Conservation (phyloP, 1,140 invertebrate genomes). For the Anoplophora glabripennis region DNA sequence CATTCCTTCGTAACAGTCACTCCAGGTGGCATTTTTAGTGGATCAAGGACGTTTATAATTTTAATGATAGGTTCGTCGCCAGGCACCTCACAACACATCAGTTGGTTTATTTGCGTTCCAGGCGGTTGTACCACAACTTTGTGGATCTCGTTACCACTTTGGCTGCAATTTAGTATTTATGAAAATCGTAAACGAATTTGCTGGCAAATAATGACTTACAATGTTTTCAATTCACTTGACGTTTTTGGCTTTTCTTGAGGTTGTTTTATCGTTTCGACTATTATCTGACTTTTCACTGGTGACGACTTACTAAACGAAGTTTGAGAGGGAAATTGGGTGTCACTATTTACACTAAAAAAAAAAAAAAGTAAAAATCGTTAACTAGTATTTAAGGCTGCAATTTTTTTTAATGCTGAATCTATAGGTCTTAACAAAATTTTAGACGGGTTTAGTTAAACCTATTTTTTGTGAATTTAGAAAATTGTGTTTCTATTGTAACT, state of each 20-base stretch:
- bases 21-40: slow-evolving; percentile 38
- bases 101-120: slow-evolving; percentile 44
- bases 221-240: background rate
- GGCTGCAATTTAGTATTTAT: background rate
- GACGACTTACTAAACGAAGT: slow-evolving; percentile 70
- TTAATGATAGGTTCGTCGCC: slow-evolving; percentile 46
- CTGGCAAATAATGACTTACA: background rate
- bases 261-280: slow-evolving; percentile 60
- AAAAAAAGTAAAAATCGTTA: background rate
- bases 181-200: slow-evolving; percentile 2
- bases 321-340: slow-evolving; percentile 28
- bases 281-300: slow-evolving; percentile 76
- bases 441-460: no score
- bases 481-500: no score
- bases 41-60: slow-evolving; percentile 44
- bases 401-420: no score
- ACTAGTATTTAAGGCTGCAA: background rate
- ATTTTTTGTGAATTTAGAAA: no score
- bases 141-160: slow-evolving; percentile 1
- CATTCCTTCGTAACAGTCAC: slow-evolving; percentile 39
- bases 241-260: slow-evolving; percentile 9
- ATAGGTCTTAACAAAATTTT: no score
- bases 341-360: background rate
- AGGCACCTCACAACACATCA: slow-evolving; percentile 45
- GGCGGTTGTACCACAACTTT: slow-evolving; percentile 30